Evolutionary conservation across 2,888 invertebrate species (phyloP).

Genomic region (Spodoptera picta): DNA sequence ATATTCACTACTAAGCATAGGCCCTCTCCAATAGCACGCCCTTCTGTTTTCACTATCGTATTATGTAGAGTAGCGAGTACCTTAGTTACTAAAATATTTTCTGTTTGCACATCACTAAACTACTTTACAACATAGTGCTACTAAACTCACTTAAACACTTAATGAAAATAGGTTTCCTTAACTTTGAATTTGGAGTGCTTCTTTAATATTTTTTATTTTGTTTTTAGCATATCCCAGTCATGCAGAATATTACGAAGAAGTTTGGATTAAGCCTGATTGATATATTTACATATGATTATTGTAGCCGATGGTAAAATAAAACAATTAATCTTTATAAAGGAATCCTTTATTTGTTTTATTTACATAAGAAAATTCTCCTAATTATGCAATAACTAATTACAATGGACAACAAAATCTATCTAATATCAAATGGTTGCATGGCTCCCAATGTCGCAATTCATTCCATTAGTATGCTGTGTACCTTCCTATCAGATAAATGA

Average conservation of each 20-base stretch:
- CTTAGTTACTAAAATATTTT: too few species aligned
- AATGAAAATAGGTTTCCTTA: too few species aligned
- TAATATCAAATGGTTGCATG: constrained; percentile 81
- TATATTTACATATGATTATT: constrained; percentile 57
- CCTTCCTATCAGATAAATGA: constrained; percentile 45
- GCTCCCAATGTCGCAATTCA: constrained; percentile 62
- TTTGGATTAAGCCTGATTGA: constrained; percentile 58
- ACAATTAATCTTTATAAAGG: constrained; percentile 72
- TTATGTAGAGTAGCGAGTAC: too few species aligned
- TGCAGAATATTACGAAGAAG: constrained; percentile 51
- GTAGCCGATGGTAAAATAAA: constrained; percentile 64
- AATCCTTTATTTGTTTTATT: constrained; percentile 86
- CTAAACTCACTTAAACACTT: too few species aligned
- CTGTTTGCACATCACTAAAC: background rate
- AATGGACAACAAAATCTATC: constrained; percentile 85
- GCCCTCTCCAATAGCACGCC: too few species aligned
- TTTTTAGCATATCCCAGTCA: constrained; percentile 64
- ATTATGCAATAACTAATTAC: constrained; percentile 84
- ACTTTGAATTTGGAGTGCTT: too few species aligned
- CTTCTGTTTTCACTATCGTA: too few species aligned
- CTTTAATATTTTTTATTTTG: too few species aligned
- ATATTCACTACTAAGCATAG: too few species aligned
- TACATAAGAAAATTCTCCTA: constrained; percentile 88
- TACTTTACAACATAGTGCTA: background rate
- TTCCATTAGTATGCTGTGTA: constrained; percentile 45